phyloP scores from a whole-genome alignment of 2,797 vertebrate genomes.

The Myotis daubentonii region DNA sequence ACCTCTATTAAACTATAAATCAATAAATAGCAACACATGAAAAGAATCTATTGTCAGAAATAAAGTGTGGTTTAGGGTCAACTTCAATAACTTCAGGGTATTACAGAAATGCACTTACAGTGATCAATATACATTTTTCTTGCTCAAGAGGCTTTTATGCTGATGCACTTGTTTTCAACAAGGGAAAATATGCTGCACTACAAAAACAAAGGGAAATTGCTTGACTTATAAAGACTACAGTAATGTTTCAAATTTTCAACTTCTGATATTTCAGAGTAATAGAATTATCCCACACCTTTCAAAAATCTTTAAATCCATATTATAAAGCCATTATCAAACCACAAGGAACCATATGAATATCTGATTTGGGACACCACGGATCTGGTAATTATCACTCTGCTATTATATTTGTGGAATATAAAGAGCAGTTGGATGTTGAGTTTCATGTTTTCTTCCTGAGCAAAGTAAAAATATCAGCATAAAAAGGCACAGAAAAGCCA shows the following conservation, averaged over 20 bases:
- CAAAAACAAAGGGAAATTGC: not conserved
- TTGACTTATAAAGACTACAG: not conserved
- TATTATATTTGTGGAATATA: not conserved
- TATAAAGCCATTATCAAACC: constrained; percentile 41
- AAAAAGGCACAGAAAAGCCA: constrained; percentile 16
- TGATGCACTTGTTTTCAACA: constrained; percentile 44
- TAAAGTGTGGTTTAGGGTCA: constrained; percentile 51
- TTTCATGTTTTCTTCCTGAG: constrained; percentile 44
- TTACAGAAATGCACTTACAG: constrained; percentile 50
- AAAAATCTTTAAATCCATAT: constrained; percentile 43
- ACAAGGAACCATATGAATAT: not conserved
- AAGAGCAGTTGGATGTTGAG: constrained; percentile 7
- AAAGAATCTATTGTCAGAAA: constrained; percentile 50
- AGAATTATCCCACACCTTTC: constrained; percentile 28
- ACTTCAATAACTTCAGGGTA: constrained; percentile 56
- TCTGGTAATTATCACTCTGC: not conserved
- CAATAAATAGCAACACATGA: constrained; percentile 50
- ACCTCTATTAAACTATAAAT: constrained; percentile 48
- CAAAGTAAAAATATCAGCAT: not conserved
- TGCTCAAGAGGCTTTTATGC: constrained; percentile 49
- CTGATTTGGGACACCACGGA: not conserved
- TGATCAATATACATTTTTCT: constrained; percentile 61
- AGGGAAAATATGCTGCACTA: not conserved
- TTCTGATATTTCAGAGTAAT: not conserved
- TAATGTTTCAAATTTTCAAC: not conserved